Base-by-base conservation (phyloP, 2,797 vertebrate genomes). In the Chlorospingus flavigularis region DNA sequence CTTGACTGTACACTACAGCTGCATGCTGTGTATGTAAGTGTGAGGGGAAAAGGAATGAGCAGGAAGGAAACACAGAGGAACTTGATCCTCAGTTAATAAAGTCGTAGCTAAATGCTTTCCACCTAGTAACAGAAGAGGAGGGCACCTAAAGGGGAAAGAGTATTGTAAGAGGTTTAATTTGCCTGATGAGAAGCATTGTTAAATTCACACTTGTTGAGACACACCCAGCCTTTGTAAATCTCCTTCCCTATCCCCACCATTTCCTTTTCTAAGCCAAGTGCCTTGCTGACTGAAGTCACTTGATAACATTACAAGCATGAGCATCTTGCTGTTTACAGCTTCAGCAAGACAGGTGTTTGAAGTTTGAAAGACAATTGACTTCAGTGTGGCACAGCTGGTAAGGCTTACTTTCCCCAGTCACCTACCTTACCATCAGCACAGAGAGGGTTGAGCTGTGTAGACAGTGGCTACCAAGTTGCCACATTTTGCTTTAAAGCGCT, bases 41-140 rank as follows among this genome's bases (percentile, higher is more conserved):
- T 37, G 80, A 82, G 17, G n/a, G 86, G 74, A 39, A 88, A 85
- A 93, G 39, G 57, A 90, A 81, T 17, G 53, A 73, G 24, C 71
- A 85, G 86, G 93, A 92, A 93, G 88, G 88, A 92, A 94, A 63
- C 31, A 43, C 35, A 57, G 45, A n/a, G 60, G 67, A 95, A 94
- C 74, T 53, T 47, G 83, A 86, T 86, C 61, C 71, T 76, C 19
- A 35, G 30, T 63, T 95, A 83, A 80, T 73, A 83, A 93, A 89
- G 15, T 63, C 0, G 0, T 61, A 63, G 74, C 48, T 85, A 67
- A 88, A 90, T 85, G 35, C 47, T 88, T 96, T 88, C 77, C 68
- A 91, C 77, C 35, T 60, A 82, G 50, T 71, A 82, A 88, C 40
- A 86, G 30, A 60, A 62, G 71, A 76, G 48, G 48, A 90, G 37